These are phyloP conservation scores for Apis dorsata DNA, from an alignment of 1,140 invertebrate genomes.

Conservation along the genomic window DNA sequence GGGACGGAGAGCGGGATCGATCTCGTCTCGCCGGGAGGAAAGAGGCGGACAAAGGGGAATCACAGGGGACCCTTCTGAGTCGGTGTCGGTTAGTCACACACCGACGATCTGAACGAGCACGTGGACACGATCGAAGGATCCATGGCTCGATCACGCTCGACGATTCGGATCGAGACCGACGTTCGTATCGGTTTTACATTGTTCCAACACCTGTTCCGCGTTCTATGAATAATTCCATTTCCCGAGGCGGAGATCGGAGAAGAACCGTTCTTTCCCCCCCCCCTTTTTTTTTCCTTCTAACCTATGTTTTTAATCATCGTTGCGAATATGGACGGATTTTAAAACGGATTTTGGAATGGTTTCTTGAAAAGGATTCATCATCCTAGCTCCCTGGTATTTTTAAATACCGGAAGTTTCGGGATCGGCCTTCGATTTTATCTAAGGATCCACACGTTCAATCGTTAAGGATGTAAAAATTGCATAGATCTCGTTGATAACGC, in stretches of 20 bases:
- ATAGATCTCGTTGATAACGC: slow-evolving; percentile 12
- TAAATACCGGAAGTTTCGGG: neutral
- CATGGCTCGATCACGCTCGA: slow-evolving; percentile 7
- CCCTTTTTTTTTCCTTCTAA: neutral
- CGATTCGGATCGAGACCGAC: slow-evolving; percentile 1
- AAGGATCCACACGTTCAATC: neutral
- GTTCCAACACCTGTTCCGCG: slow-evolving; percentile 15
- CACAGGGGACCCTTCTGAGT: too few species aligned
- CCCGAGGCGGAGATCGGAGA: neutral
- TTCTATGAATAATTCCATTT: slow-evolving; percentile 2
- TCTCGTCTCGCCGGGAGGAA: too few species aligned
- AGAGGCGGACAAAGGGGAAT: too few species aligned
- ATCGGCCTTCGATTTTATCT: slow-evolving; percentile 1
- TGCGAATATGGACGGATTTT: too few species aligned
- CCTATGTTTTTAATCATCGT: too few species aligned
- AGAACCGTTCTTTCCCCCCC: neutral
- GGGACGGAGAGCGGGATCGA: too few species aligned
- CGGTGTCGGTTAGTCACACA: too few species aligned
- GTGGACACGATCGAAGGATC: too few species aligned
- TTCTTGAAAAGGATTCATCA: too few species aligned
- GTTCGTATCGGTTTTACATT: neutral
- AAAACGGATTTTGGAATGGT: too few species aligned
- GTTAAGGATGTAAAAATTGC: neutral
- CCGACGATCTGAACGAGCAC: too few species aligned
- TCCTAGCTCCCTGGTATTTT: too few species aligned